Evolutionary conservation across 2,113 vertebrate species (phyloP).

Genomic region (Sisor rabdophorus): DNA sequence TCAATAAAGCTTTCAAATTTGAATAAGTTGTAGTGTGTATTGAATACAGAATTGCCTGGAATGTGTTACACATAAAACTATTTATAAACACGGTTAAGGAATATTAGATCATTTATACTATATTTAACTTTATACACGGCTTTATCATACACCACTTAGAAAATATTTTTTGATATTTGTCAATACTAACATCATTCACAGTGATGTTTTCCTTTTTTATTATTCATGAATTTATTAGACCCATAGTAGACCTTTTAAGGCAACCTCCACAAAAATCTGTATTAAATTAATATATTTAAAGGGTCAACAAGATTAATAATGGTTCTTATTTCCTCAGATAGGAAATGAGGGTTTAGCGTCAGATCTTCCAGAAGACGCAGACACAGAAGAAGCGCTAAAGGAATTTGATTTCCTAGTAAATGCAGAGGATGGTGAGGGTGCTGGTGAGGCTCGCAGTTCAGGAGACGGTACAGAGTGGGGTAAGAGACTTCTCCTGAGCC

Average conservation of each 20-base stretch:
- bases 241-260: not conserved
- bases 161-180: not conserved
- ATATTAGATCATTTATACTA: too few relatives aligned
- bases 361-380: constrained; percentile 84
- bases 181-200: not conserved
- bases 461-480: constrained; percentile 99
- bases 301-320: not conserved
- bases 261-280: too few relatives aligned
- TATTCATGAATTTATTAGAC: not conserved
- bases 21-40: not conserved
- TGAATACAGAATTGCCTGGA: not conserved
- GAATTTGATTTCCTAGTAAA: constrained; percentile 99
- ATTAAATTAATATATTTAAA: not conserved
- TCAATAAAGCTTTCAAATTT: not conserved
- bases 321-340: constrained; percentile 62
- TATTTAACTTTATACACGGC: too few relatives aligned
- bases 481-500: constrained; percentile 62
- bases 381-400: constrained; percentile 97
- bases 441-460: constrained; percentile 94
- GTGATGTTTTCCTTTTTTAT: not conserved
- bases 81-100: too few relatives aligned
- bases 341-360: constrained; percentile 87
- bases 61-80: too few relatives aligned
- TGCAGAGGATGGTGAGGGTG: constrained; percentile 95
- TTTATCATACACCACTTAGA: too few relatives aligned